Conservation (phyloP, 2,113 vertebrate species). For the Aspiorhynchus laticeps region DNA sequence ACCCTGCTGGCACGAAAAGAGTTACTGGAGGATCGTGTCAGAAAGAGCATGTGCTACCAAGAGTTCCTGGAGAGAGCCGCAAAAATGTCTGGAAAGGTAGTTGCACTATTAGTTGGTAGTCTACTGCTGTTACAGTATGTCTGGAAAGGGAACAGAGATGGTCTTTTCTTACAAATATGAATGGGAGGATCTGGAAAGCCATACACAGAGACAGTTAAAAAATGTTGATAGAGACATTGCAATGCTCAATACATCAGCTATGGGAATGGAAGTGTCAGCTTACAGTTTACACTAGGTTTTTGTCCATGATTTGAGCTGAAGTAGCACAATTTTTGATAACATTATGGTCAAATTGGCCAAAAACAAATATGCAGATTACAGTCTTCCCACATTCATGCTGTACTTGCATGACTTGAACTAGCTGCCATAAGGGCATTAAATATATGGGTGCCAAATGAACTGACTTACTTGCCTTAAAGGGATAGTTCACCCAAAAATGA, state of each 20-base stretch:
- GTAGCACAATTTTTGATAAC: background rate
- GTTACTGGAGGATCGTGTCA: conserved; percentile 60
- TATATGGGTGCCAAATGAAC: background rate
- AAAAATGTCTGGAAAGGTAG: conserved; percentile 74
- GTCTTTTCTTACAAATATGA: background rate
- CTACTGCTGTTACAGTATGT: background rate
- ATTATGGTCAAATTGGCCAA: background rate
- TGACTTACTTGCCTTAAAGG: background rate
- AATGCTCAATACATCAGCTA: too few relatives aligned
- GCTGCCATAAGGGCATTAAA: background rate
- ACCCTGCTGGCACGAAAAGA: conserved; percentile 60
- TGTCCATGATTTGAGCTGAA: background rate
- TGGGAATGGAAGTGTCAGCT: too few relatives aligned
- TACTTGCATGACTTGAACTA: background rate
- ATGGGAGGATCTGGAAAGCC: too few relatives aligned
- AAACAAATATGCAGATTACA: too few relatives aligned
- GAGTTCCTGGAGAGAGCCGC: conserved; percentile 77
- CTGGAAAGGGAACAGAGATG: background rate
- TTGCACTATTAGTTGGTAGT: background rate
- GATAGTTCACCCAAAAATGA: too few relatives aligned
- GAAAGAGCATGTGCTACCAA: conserved; percentile 62
- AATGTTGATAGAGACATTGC: too few relatives aligned
- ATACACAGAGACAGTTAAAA: too few relatives aligned
- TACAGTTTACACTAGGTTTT: too few relatives aligned
- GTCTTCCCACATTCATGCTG: background rate